phyloP scores from a whole-genome alignment of 2,888 invertebrate species.

The Pardosa pseudoannulata region DNA sequence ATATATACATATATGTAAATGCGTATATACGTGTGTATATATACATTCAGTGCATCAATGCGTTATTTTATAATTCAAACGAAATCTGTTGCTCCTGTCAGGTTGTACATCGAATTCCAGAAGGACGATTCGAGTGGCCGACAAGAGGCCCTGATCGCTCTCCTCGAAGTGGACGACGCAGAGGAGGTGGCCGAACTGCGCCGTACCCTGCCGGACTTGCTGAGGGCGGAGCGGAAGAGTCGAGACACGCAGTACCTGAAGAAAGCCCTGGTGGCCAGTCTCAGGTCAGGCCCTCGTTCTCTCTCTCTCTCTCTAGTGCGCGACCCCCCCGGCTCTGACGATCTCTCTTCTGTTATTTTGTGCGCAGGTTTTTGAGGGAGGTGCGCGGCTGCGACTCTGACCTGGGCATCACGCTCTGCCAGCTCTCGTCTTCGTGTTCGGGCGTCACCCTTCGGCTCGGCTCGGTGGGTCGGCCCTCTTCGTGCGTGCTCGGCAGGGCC shows the following conservation, averaged over 20 bases:
- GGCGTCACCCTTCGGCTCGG: conserved; percentile 48
- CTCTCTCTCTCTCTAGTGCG: no score
- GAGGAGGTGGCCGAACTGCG: conserved; percentile 37
- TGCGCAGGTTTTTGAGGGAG: conserved; percentile 34
- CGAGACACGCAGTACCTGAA: conserved; percentile 29
- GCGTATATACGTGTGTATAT: no score
- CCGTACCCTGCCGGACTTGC: conserved; percentile 25
- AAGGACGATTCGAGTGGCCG: conserved; percentile 34
- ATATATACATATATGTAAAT: no score
- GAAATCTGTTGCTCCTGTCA: neutral
- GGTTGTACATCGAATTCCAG: conserved; percentile 64
- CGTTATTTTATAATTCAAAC: neutral
- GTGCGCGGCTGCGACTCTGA: conserved; percentile 23
- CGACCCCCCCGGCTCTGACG: no score
- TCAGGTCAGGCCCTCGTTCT: conserved; percentile 22
- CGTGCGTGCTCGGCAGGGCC: conserved; percentile 54
- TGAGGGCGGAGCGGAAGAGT: conserved; percentile 33
- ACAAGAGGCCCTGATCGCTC: conserved; percentile 58
- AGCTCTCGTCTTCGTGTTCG: conserved; percentile 42
- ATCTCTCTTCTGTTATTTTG: no score
- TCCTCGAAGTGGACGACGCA: conserved; percentile 53
- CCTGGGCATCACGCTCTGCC: conserved; percentile 55
- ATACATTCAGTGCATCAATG: no score
- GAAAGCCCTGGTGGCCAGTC: conserved; percentile 29
- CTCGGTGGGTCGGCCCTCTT: conserved; percentile 35